A percentile compares a stretch with the other conserved stretches of the same genome.
Evolutionary conservation across 2,888 invertebrate genomes (phyloP).

Genomic region (Cataglyphis altisquamis): DNA sequence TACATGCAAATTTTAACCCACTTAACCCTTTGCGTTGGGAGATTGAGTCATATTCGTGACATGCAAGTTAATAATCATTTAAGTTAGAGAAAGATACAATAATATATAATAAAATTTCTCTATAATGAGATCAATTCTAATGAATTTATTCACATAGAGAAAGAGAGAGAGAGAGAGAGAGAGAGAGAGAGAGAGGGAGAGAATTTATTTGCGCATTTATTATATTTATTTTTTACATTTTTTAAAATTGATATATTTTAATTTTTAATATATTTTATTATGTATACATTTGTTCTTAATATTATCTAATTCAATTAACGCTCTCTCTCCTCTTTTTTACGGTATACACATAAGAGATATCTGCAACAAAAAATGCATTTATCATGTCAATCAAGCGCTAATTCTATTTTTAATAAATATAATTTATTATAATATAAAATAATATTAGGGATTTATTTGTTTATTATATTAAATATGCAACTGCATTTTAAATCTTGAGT

Average conservation of each 20-base stretch:
- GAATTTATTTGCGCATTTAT: background rate
- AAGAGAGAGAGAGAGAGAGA: background rate
- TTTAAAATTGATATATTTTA: background rate
- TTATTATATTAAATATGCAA: background rate
- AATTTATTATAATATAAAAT: background rate
- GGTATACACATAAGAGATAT: background rate
- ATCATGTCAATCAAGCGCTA: background rate
- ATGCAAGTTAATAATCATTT: constrained; percentile 2
- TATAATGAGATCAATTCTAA: background rate
- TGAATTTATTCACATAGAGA: background rate
- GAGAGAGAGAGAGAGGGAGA: too few species aligned
- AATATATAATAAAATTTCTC: constrained; percentile 3
- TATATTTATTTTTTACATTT: background rate
- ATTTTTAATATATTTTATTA: background rate
- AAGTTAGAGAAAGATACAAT: background rate
- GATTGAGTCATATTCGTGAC: constrained; percentile 16
- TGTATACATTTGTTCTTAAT: background rate
- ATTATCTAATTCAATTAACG: background rate
- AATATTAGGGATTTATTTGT: background rate
- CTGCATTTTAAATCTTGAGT: background rate
- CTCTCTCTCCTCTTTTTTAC: background rate
- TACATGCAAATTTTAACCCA: constrained; percentile 70
- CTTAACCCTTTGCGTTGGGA: constrained; percentile 48
- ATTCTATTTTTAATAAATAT: constrained; percentile 5
- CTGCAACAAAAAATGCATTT: background rate